Evolutionary conservation across 2,113 vertebrate genomes (phyloP).

Genomic region (Mastomys natalensis): DNA sequence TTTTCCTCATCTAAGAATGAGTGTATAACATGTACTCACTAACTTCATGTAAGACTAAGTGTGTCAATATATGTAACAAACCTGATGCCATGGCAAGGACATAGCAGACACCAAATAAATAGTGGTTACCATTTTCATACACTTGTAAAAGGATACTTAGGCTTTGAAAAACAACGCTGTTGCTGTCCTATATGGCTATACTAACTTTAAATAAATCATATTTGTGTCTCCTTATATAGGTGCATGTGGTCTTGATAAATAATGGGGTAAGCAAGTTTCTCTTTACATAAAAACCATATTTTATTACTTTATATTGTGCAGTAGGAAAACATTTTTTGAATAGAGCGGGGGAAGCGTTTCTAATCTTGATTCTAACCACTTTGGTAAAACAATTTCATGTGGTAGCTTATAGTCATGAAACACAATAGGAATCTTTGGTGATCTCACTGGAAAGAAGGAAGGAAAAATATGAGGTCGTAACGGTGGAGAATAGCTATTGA

Average conservation of each 20-base stretch:
- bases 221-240: not conserved
- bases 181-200: not conserved
- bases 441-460: not conserved
- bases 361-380: not conserved
- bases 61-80: not conserved
- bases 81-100: not conserved
- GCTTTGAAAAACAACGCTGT: not conserved
- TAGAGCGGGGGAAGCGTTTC: not conserved
- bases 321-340: not conserved
- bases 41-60: not conserved
- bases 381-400: not conserved
- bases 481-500: fast-evolving
- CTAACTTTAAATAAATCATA: not conserved
- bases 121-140: not conserved
- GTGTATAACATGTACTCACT: not conserved
- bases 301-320: not conserved
- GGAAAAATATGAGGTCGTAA: not conserved
- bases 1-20: not conserved
- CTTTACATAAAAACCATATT: not conserved
- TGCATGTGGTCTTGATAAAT: not conserved
- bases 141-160: not conserved
- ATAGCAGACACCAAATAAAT: not conserved
- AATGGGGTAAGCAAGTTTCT: not conserved
- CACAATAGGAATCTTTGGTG: not conserved
- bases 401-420: not conserved